Conservation (phyloP, 1,140 invertebrate species). For the Acarapis woodi region DNA sequence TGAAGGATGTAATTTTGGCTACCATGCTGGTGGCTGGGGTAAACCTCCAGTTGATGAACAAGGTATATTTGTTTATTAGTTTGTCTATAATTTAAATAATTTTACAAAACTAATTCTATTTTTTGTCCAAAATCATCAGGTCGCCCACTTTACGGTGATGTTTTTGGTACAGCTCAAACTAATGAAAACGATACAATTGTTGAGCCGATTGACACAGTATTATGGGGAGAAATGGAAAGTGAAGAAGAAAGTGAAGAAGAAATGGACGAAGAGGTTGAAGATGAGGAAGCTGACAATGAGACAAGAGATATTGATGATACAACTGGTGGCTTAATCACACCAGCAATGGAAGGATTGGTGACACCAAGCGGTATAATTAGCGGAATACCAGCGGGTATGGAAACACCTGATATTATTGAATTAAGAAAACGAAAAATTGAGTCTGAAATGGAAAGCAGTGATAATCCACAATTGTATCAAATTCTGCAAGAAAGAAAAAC, state of each 20-base stretch:
- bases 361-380: constrained; percentile 86
- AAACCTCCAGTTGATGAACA: constrained; percentile 98
- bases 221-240: constrained; percentile 91
- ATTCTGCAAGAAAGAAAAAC: constrained; percentile 78
- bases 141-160: constrained; percentile 91
- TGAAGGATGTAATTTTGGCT: constrained; percentile 84
- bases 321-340: constrained; percentile 70
- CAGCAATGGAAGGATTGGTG: constrained; percentile 31
- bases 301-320: constrained; percentile 28
- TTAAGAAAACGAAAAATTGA: constrained; percentile 87
- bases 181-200: constrained; percentile 23
- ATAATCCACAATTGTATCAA: constrained; percentile 67
- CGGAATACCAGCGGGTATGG: constrained; percentile 73
- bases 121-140: too few relatives aligned
- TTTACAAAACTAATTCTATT: too few relatives aligned
- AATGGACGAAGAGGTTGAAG: constrained; percentile 29
- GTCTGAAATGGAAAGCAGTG: constrained; percentile 75
- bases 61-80: too few relatives aligned
- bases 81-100: too few relatives aligned
- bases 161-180: constrained; percentile 37
- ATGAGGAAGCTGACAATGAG: constrained; percentile 26
- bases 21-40: constrained; percentile 96
- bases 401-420: constrained; percentile 95
- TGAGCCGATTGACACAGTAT: constrained; percentile 59
- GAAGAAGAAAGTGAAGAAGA: constrained; percentile 66